These are phyloP conservation scores for Sturmia bella DNA, from an alignment of 2,888 invertebrate genomes.

Conservation along the genomic window DNA sequence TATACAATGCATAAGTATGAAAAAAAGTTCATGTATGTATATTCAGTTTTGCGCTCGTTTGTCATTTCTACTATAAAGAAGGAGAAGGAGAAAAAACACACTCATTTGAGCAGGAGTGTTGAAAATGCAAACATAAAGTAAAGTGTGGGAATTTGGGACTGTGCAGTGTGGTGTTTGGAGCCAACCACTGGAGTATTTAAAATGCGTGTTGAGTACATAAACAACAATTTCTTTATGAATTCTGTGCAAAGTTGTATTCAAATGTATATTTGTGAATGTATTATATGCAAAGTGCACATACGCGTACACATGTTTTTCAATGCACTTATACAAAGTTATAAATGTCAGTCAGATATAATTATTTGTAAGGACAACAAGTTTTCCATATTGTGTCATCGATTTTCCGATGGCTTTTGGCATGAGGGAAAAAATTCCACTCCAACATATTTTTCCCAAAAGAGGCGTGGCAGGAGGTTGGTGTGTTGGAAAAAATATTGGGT, in stretches of 20 bases:
- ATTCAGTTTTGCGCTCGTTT: neutral
- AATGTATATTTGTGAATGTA: slow-evolving; percentile 14
- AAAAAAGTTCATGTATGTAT: neutral
- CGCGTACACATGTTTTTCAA: neutral
- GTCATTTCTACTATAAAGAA: neutral
- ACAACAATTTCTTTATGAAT: slow-evolving; percentile 7
- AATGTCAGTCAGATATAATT: neutral
- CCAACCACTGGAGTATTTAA: slow-evolving; percentile 34
- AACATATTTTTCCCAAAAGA: too few species aligned
- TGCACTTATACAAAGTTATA: neutral
- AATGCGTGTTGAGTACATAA: slow-evolving; percentile 39
- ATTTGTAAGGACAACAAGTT: too few species aligned
- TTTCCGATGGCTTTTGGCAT: too few species aligned
- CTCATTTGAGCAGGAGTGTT: neutral
- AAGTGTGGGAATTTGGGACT: slow-evolving; percentile 13
- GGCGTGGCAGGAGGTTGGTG: too few species aligned
- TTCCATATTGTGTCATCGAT: too few species aligned
- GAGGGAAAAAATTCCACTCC: too few species aligned
- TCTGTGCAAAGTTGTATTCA: slow-evolving; percentile 11
- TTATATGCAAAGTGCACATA: slow-evolving; percentile 5
- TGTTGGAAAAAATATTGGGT: too few species aligned
- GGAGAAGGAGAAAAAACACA: slow-evolving; percentile 5
- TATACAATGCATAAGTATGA: neutral
- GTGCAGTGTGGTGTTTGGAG: neutral
- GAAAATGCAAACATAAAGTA: neutral